Percentiles rank a stretch among this genome's conserved stretches.
phyloP scores from a whole-genome alignment of 1,140 invertebrate genomes.

The Drosophila nebulosa region DNA sequence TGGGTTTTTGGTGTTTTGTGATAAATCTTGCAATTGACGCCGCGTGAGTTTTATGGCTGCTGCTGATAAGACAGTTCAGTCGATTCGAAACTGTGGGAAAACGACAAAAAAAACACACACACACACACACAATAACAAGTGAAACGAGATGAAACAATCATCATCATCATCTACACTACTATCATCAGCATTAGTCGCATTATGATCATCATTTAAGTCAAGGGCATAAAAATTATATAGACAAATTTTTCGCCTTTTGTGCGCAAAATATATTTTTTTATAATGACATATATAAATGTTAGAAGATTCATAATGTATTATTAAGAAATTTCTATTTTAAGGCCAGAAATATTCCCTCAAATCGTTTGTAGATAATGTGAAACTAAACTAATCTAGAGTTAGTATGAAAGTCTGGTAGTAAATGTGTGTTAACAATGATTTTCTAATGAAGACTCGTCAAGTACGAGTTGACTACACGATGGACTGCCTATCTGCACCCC shows the following conservation, averaged over 20 bases:
- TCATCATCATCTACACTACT: no score
- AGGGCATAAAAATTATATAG: no score
- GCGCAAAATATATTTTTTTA: no score
- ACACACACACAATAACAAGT: no score
- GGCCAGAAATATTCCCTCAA: no score
- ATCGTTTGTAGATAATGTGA: slow-evolving; percentile 54
- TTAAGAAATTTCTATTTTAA: slow-evolving; percentile 23
- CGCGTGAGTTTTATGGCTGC: slow-evolving; percentile 28
- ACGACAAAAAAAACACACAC: neutral
- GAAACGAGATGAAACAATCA: neutral
- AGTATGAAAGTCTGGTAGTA: slow-evolving; percentile 50
- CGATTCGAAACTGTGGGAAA: slow-evolving; percentile 3
- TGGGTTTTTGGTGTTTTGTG: slow-evolving; percentile 23
- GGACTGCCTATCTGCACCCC: slow-evolving; percentile 35
- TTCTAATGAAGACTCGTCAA: slow-evolving; percentile 37
- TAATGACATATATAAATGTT: neutral
- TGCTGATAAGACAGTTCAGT: slow-evolving; percentile 22
- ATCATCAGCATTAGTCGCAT: neutral
- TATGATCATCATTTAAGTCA: neutral
- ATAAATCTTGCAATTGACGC: slow-evolving; percentile 69
- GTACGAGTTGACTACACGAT: slow-evolving; percentile 15
- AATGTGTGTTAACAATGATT: slow-evolving; percentile 55
- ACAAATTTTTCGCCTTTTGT: no score
- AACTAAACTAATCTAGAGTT: slow-evolving; percentile 51
- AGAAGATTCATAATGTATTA: no score